Evolutionary conservation across 2,888 invertebrate genomes (phyloP).

Genomic region (Thera britannica): DNA sequence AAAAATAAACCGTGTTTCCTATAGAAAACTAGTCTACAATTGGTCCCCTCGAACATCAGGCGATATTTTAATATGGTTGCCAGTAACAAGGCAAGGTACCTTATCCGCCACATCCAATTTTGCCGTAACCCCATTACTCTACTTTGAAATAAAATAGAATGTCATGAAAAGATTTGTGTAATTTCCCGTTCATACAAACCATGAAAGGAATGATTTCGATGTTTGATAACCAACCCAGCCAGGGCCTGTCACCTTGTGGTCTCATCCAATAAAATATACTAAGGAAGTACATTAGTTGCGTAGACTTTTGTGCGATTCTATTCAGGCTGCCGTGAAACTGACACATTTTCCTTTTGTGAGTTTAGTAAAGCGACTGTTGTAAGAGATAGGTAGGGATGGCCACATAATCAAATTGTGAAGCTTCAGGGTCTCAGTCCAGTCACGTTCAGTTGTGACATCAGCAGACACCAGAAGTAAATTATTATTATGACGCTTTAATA

Average conservation of each 20-base stretch:
- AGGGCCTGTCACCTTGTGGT: neutral
- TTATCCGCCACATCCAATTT: neutral
- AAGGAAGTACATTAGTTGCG: neutral
- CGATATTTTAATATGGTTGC: no score
- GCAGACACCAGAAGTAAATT: constrained; percentile 30
- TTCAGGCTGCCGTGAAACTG: constrained; percentile 25
- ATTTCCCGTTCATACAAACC: neutral
- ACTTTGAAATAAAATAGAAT: constrained; percentile 1
- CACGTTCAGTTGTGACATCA: constrained; percentile 41
- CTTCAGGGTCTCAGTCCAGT: constrained; percentile 35
- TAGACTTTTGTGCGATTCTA: constrained; percentile 8
- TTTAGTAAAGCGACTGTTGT: constrained; percentile 26
- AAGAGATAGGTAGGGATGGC: constrained; percentile 33
- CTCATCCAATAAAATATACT: neutral
- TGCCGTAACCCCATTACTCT: neutral
- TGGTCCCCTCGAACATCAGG: no score
- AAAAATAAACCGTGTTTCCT: no score
- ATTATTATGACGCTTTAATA: constrained; percentile 38
- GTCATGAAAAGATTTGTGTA: neutral
- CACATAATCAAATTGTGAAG: constrained; percentile 42
- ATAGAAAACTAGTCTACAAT: no score
- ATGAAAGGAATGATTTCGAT: neutral
- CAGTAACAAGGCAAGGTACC: no score
- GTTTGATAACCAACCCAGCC: neutral
- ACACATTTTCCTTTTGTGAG: constrained; percentile 36